phyloP scores from a whole-genome alignment of 2,888 invertebrate species.

The Chrysotoxum bicinctum region DNA sequence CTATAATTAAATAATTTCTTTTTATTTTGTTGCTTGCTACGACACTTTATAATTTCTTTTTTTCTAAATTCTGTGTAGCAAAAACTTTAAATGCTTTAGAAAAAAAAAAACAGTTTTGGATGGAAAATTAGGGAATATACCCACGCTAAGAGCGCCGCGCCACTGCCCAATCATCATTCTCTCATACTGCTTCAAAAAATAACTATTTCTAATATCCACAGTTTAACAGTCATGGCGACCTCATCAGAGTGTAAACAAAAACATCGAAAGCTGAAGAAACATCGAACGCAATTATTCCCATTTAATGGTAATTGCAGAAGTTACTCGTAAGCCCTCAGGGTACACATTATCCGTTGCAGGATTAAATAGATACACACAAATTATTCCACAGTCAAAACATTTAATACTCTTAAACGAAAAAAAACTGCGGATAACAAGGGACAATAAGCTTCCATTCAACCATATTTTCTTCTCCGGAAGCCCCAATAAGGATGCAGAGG shows the following conservation, averaged over 20 bases:
- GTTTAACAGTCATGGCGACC: background rate
- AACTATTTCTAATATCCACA: background rate
- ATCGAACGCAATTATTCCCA: constrained; percentile 34
- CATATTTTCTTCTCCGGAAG: constrained; percentile 3
- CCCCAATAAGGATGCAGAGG: constrained; percentile 6
- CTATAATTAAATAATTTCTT: too few relatives aligned
- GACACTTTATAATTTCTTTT: too few relatives aligned
- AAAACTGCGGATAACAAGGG: constrained; percentile 14
- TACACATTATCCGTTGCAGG: constrained; percentile 15
- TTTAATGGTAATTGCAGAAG: constrained; percentile 57
- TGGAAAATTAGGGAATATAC: too few relatives aligned
- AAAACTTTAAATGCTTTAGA: too few relatives aligned
- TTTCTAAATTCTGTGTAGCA: too few relatives aligned
- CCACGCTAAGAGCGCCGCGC: too few relatives aligned
- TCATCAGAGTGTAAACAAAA: background rate
- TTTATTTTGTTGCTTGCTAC: too few relatives aligned
- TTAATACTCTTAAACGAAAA: constrained; percentile 59
- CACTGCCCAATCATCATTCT: too few relatives aligned
- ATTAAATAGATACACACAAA: constrained; percentile 48
- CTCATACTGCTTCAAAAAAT: background rate
- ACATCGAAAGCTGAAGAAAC: background rate
- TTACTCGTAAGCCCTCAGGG: constrained; percentile 46
- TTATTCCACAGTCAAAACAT: constrained; percentile 59
- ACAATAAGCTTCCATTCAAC: constrained; percentile 41
- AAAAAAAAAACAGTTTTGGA: too few relatives aligned